phyloP scores from a whole-genome alignment of 2,888 invertebrate species.

The Augiades crinisus region DNA sequence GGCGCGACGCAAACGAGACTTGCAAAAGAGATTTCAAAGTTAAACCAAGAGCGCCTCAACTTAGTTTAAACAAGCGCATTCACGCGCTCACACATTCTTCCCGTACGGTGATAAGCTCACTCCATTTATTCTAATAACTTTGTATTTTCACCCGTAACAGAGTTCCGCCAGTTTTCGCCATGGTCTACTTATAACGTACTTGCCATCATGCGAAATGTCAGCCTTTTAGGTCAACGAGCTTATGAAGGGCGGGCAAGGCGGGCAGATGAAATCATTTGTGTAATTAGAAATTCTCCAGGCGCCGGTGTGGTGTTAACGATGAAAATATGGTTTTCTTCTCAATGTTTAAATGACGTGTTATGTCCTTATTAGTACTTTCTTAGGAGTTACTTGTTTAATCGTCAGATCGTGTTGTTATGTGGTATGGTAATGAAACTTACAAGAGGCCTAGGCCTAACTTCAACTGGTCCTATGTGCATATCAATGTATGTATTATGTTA shows the following conservation, averaged over 20 bases:
- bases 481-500: too few species aligned
- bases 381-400: too few species aligned
- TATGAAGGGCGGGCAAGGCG: constrained; percentile 1
- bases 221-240: constrained; percentile 21
- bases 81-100: constrained; percentile 7
- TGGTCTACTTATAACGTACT: constrained; percentile 14
- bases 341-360: too few species aligned
- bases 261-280: constrained; percentile 21
- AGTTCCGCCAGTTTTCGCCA: constrained; percentile 1
- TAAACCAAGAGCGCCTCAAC: constrained; percentile 5
- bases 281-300: constrained; percentile 6
- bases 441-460: too few species aligned
- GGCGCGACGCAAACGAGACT: neutral
- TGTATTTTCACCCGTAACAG: constrained; percentile 7
- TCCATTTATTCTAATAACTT: constrained; percentile 6
- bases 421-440: neutral
- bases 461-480: too few species aligned
- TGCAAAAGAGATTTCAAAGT: constrained; percentile 10
- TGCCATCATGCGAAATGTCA: constrained; percentile 10
- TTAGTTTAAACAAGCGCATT: constrained; percentile 2
- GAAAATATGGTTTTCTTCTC: neutral
- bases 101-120: constrained; percentile 4
- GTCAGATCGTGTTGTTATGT: too few species aligned
- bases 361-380: too few species aligned
- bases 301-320: neutral